phyloP scores from a whole-genome alignment of 1,140 invertebrate genomes.

The Drosophila bipectinata region DNA sequence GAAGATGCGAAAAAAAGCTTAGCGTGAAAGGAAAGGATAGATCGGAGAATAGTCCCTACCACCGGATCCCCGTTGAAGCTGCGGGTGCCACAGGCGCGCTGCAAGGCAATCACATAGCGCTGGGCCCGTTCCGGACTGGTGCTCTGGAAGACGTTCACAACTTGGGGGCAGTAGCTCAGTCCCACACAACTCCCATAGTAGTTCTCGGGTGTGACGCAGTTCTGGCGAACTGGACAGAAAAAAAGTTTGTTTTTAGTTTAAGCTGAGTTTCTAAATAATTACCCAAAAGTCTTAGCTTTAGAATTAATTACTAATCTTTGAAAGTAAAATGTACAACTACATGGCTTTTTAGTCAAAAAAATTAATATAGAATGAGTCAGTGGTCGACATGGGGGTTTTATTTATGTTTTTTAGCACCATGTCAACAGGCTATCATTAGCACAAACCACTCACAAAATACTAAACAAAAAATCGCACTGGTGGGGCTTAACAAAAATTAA shows the following conservation, averaged over 20 bases:
- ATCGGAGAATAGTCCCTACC: conserved; percentile 50
- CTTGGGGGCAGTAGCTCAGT: conserved; percentile 73
- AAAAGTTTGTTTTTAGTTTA: not conserved
- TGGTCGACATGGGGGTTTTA: not conserved
- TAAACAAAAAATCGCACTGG: not conserved
- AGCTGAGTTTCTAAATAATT: not conserved
- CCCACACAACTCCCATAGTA: conserved; percentile 73
- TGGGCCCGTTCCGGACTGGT: conserved; percentile 50
- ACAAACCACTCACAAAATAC: conserved; percentile 9
- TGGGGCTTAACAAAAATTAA: not conserved
- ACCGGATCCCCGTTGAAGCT: conserved; percentile 72
- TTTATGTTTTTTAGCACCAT: conserved; percentile 19
- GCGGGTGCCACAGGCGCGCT: conserved; percentile 72
- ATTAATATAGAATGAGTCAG: conserved; percentile 12
- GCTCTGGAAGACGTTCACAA: conserved; percentile 59
- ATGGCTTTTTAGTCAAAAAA: not conserved
- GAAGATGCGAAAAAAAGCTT: conserved; percentile 24
- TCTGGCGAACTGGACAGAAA: conserved; percentile 50
- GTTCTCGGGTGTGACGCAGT: conserved; percentile 76
- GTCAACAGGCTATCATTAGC: conserved; percentile 9
- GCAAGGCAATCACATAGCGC: conserved; percentile 66
- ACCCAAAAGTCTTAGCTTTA: not conserved
- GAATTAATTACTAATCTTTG: not conserved
- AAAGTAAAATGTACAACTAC: not conserved
- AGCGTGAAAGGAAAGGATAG: conserved; percentile 13